Evolutionary conservation across 2,888 invertebrate genomes (phyloP).

Genomic region (Tipula vernalis): DNA sequence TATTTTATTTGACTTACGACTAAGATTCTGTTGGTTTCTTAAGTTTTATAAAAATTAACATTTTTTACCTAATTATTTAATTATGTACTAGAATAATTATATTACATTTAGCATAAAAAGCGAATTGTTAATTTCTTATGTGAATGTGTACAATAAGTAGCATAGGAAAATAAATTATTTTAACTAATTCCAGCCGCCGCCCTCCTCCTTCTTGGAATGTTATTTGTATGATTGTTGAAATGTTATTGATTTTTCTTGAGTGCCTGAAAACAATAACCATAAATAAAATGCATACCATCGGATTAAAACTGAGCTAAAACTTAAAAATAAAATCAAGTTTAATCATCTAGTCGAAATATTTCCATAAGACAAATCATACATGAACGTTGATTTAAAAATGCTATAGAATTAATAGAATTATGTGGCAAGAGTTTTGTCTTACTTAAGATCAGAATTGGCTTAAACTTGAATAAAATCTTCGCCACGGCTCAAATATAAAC

Average conservation of each 20-base stretch:
- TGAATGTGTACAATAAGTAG: not conserved
- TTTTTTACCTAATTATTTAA: not conserved
- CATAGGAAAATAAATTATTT: not conserved
- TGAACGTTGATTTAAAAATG: too few species aligned
- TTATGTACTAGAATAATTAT: not conserved
- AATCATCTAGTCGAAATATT: too few species aligned
- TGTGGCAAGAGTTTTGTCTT: too few species aligned
- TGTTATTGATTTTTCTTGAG: not conserved
- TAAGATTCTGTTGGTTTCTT: not conserved
- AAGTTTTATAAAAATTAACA: not conserved
- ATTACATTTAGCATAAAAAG: not conserved
- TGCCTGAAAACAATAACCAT: not conserved
- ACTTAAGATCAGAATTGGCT: too few species aligned
- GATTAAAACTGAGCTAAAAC: too few species aligned
- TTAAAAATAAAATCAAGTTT: too few species aligned
- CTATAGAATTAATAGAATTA: too few species aligned
- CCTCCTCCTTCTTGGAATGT: not conserved
- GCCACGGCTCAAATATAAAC: too few species aligned
- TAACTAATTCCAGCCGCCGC: not conserved
- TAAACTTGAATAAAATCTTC: too few species aligned
- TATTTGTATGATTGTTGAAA: not conserved
- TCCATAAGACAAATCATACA: too few species aligned
- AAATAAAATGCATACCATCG: not conserved
- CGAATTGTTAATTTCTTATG: not conserved
- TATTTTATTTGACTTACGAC: not conserved